Evolutionary conservation across 2,797 vertebrate species (phyloP).

Genomic region (Alectoris magna): DNA sequence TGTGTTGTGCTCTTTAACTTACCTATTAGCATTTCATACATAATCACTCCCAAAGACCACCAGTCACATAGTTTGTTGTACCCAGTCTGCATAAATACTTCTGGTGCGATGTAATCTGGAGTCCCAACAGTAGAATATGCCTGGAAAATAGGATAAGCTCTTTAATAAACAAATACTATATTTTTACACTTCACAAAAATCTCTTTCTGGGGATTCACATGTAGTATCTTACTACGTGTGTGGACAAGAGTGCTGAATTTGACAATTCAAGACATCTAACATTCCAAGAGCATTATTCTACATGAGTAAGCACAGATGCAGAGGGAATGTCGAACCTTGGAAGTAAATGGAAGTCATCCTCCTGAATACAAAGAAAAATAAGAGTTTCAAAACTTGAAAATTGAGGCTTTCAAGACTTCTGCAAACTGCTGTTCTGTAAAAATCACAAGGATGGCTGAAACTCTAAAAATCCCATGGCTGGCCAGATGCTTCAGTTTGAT

Average conservation of each 20-base stretch:
- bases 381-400: neutral
- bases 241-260: neutral
- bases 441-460: neutral
- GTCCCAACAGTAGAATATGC: slow-evolving; percentile 97
- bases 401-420: neutral
- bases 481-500: neutral
- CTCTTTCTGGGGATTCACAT: neutral
- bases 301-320: neutral
- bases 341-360: neutral
- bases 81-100: slow-evolving; percentile 97
- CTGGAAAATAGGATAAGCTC: slow-evolving; percentile 67
- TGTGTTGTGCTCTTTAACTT: slow-evolving; percentile 39
- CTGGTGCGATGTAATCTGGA: slow-evolving; percentile 96
- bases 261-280: neutral
- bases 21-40: slow-evolving; percentile 99
- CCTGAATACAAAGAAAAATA: neutral
- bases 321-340: neutral
- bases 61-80: slow-evolving; percentile 98
- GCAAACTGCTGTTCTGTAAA: neutral
- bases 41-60: slow-evolving; percentile 98
- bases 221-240: neutral
- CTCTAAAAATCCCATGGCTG: neutral
- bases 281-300: neutral
- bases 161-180: fast-evolving
- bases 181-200: neutral